phyloP scores from a whole-genome alignment of 2,113 vertebrate species.

The Chascanopsetta lugubris region DNA sequence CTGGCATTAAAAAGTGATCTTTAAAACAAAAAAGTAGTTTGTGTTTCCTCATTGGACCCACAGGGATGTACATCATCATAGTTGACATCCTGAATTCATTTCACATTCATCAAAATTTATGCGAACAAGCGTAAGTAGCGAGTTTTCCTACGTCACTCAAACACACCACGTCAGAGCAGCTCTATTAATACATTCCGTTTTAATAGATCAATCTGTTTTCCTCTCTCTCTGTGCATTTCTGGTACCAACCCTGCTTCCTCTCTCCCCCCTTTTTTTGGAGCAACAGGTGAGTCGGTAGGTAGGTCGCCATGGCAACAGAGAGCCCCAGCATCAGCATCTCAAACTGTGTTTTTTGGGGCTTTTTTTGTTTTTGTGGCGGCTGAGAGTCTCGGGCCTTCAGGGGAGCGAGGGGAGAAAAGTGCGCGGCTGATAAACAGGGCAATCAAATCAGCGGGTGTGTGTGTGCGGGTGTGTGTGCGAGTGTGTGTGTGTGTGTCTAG shows the following conservation, averaged over 20 bases:
- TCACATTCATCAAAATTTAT: too few relatives aligned
- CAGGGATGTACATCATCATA: too few relatives aligned
- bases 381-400: slow-evolving; percentile 36
- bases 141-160: too few relatives aligned
- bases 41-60: too few relatives aligned
- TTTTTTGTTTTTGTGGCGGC: slow-evolving; percentile 7
- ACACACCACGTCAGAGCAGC: too few relatives aligned
- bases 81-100: too few relatives aligned
- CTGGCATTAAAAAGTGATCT: too few relatives aligned
- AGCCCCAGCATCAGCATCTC: slow-evolving; percentile 37
- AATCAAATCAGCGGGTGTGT: slow-evolving; percentile 45
- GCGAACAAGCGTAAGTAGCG: too few relatives aligned
- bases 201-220: too few relatives aligned
- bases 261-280: slow-evolving; percentile 2
- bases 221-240: background rate
- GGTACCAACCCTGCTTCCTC: background rate
- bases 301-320: slow-evolving; percentile 63
- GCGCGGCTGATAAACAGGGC: slow-evolving; percentile 25
- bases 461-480: too few relatives aligned
- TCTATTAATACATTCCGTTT: too few relatives aligned
- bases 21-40: too few relatives aligned
- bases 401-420: slow-evolving; percentile 1
- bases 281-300: slow-evolving; percentile 63
- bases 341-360: background rate
- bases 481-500: slow-evolving; percentile 14